Evolutionary conservation across 2,113 vertebrate species (phyloP), one percentile per base, ranked within the genome.

Genomic region (Strix aluco): DNA sequence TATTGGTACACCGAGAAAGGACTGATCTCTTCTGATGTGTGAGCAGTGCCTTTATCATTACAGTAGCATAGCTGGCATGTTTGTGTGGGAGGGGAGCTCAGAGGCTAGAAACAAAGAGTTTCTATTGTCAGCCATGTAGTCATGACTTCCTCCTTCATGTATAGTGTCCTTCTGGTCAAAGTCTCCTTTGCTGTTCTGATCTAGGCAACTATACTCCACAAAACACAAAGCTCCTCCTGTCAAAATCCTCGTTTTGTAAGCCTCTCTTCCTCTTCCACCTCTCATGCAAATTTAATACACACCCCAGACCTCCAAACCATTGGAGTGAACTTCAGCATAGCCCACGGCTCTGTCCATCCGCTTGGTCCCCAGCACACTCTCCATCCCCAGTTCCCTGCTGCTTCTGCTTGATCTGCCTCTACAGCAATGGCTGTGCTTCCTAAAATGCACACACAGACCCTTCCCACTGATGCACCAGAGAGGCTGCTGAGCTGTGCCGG

Each of bases 401-500:
- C 34, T 63, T 58, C 38, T 34, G 13, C 34, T n/a, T 17, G 18
- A 22, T 34, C 58, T 55, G 16, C 11, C 54, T n/a, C 40, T 7
- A 1, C n/a, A 51, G 40, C 19, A 34, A 7, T 5, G 27, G 15
- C 38, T 42, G 25, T 0, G 1, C 42, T 58, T 46, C 17, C 27
- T 11, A 44, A 80, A 52, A 54, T 7, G 18, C 29, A 10, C 5
- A 4, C 1, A 4, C 29, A 58, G 44, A 16, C 12, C 20, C 15
- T 40, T 57, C 15, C 13, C 0, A 1, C 34, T 59, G 77, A 19
- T 0, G 3, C 13, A 36, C 23, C 10, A 1, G 23, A 16, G 44
- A n/a, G 21, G 10, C 47, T 29, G 26, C 49, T 57, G 42, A 25
- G 27, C 10, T 61, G 3, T 22, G 14, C 54, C 9, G 46, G 44